A percentile compares a stretch with the other conserved stretches of the same genome.
Conservation (phyloP, 2,113 vertebrate genomes). For the human region GRCh38 chr15:38110501-38111000, state of each 20-base stretch:
- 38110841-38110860: background rate
- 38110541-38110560: background rate
- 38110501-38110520: background rate
- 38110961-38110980: background rate
- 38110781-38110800: background rate
- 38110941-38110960: background rate
- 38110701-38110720: background rate
- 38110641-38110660: background rate
- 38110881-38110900: background rate
- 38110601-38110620: background rate
- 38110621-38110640: background rate
- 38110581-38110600: background rate
- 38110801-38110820: background rate
- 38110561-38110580: background rate
- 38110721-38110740: background rate
- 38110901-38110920: conserved; percentile 20
- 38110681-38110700: background rate
- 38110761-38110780: conserved; percentile 18
- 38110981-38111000: background rate
- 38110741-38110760: background rate
- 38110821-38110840: background rate
- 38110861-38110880: background rate
- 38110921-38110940: background rate
- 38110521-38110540: background rate
- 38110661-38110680: background rate